Evolutionary conservation across 2,113 vertebrate genomes (phyloP).

Genomic region (Ictalurus punctatus): DNA sequence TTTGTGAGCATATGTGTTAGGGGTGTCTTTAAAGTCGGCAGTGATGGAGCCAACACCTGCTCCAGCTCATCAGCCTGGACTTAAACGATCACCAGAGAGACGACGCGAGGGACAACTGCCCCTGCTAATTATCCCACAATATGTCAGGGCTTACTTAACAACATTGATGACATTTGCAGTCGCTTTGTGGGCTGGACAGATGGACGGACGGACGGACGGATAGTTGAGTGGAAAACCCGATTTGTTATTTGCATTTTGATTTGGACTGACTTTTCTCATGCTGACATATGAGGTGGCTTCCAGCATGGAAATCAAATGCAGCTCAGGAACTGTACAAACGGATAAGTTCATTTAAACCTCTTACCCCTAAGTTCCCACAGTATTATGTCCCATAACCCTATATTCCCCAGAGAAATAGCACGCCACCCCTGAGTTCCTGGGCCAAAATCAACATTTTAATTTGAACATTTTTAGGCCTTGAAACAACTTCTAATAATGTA

Average conservation of each 20-base stretch:
- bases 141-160: slow-evolving; percentile 48
- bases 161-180: slow-evolving; percentile 42
- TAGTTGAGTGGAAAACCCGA: neutral
- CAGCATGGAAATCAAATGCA: neutral
- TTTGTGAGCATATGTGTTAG: slow-evolving; percentile 14
- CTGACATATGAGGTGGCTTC: slow-evolving; percentile 12
- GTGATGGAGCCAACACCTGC: slow-evolving; percentile 39
- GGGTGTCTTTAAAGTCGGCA: slow-evolving; percentile 17
- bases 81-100: slow-evolving; percentile 46
- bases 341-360: neutral
- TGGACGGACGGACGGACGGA: neutral
- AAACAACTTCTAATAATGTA: no score
- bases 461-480: no score
- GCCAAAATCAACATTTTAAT: no score
- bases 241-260: slow-evolving; percentile 12
- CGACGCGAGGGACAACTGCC: slow-evolving; percentile 15
- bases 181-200: slow-evolving; percentile 14
- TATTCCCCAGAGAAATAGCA: no score
- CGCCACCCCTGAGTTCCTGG: no score
- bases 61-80: slow-evolving; percentile 11
- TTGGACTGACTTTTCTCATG: slow-evolving; percentile 18
- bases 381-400: no score
- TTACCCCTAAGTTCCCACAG: no score
- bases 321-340: neutral
- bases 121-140: slow-evolving; percentile 50